Evolutionary conservation across 1,140 invertebrate species (phyloP), one percentile per base, ranked within the genome.

Genomic region (Physella acuta): DNA sequence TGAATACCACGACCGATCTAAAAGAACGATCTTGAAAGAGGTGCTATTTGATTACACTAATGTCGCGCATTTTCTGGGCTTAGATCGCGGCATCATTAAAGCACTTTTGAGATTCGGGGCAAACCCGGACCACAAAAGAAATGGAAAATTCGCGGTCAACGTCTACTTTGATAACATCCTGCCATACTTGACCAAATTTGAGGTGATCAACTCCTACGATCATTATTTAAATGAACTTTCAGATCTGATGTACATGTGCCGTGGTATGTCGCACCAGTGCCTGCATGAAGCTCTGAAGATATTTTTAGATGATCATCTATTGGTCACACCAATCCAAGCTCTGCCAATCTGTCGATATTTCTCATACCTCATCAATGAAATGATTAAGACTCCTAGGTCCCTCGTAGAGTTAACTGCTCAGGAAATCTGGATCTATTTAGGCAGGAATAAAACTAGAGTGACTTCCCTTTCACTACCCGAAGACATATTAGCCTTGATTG

Each of bases 1-100:
- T 4, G 56, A 58, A 26, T 17, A 16, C 0, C 28, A 14, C 49
- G 66, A 68, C 49, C 5, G 20, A 49, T 44, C 66, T 20, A 2
- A 2, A 16, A 39, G 66, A 30, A 26, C 24, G 1, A 33, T 60
- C 8, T 24, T 60, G 5, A 68, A 60, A 33, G 52, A 68, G 20
- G 55, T 60, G 2, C 56, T 68, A 1, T 68, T 68, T 39, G 36
- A 59, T 28, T 68, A 68, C 66, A 60, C 60, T 36, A 55, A 60
- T 24, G 14, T 26, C 20, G 56, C 44, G 2, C 20, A 20, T 26
- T 20, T 24, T 0, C 39, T 68, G 0, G 66, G 56, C 4, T 17
- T 68, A 24, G 39, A 68, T 28, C n/a, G 37, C 8, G 26, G 30
- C 37, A 60, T 68, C 26, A n/a, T 68, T 0, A 44, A 31, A 33